Base-by-base conservation (phyloP, 2,888 invertebrate genomes). In the Aproaerema taeniolella region DNA sequence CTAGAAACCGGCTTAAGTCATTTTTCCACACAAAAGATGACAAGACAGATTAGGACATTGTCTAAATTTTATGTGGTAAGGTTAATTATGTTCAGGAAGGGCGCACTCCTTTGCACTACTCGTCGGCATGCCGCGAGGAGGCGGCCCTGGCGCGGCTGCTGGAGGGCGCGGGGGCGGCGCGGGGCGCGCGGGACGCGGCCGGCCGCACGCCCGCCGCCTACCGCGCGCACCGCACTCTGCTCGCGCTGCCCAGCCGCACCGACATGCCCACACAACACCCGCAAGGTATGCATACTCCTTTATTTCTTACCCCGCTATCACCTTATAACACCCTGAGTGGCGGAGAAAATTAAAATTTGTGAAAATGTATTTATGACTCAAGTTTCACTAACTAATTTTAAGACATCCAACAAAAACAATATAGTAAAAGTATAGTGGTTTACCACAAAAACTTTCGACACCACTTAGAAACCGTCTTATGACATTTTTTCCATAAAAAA, bases 21-120 rank as follows among this genome's bases (percentile, higher is more conserved):
- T n/a, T n/a, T n/a, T n/a, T n/a, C n/a, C n/a, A n/a, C n/a, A n/a
- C n/a, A n/a, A n/a, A n/a, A n/a, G n/a, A n/a, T n/a, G n/a, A n/a
- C n/a, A n/a, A n/a, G n/a, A n/a, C n/a, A n/a, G n/a, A n/a, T n/a
- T n/a, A n/a, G n/a, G n/a, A n/a, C n/a, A n/a, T n/a, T n/a, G n/a
- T n/a, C n/a, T n/a, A n/a, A n/a, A n/a, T n/a, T n/a, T n/a, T n/a
- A n/a, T n/a, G n/a, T n/a, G n/a, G n/a, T n/a, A n/a, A n/a, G n/a
- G n/a, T n/a, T 13, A 14, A 29, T n/a, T 29, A n/a, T 31, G 9
- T 12, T 2, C 40, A 85, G 80, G 81, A 74, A 53, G 86, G 87
- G 33, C 80, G 87, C 41, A 95, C 95, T 0, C 92, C 97, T 0
- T 77, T 97, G 55, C 97, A 97, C 85, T 97, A 95, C 80, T 92